Evolutionary conservation across 2,888 invertebrate species (phyloP).

Genomic region (Cheilosia vernalis): DNA sequence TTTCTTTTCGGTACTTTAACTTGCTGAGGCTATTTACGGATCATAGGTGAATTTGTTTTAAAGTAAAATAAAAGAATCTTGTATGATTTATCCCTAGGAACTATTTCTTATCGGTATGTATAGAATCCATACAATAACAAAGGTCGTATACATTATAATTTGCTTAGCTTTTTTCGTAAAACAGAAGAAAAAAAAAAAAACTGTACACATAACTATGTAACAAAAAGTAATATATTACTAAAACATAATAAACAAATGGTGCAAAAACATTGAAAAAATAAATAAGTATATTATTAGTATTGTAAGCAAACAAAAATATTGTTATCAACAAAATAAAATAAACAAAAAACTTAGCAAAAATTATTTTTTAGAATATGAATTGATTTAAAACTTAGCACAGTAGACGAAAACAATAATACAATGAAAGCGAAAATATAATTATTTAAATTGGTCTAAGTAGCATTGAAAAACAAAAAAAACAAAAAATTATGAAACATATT

Average conservation of each 20-base stretch:
- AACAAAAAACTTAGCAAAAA: conserved; percentile 45
- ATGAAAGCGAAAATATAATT: conserved; percentile 44
- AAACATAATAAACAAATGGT: conserved; percentile 72
- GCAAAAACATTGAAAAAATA: conserved; percentile 64
- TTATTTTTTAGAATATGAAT: conserved; percentile 67
- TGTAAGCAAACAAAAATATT: conserved; percentile 60
- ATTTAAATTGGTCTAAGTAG: conserved; percentile 71
- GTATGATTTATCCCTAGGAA: conserved; percentile 49
- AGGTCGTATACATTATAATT: conserved; percentile 32
- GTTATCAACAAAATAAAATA: conserved; percentile 55
- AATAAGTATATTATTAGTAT: conserved; percentile 56
- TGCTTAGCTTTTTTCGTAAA: conserved; percentile 71
- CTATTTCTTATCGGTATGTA: background rate
- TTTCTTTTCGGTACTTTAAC: conserved; percentile 67
- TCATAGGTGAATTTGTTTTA: conserved; percentile 64
- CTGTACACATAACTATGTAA: conserved; percentile 75
- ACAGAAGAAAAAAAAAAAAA: conserved; percentile 32
- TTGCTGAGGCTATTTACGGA: conserved; percentile 72
- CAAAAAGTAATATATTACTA: conserved; percentile 70
- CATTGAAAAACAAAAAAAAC: conserved; percentile 23
- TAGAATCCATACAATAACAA: conserved; percentile 43
- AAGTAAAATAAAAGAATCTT: conserved; percentile 17
- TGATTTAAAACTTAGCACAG: conserved; percentile 71
- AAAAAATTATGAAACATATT: conserved; percentile 48
- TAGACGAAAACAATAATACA: conserved; percentile 71